These are phyloP conservation scores for Papilio polyxenes DNA, from an alignment of 1,140 invertebrate species.

Conservation along the genomic window DNA sequence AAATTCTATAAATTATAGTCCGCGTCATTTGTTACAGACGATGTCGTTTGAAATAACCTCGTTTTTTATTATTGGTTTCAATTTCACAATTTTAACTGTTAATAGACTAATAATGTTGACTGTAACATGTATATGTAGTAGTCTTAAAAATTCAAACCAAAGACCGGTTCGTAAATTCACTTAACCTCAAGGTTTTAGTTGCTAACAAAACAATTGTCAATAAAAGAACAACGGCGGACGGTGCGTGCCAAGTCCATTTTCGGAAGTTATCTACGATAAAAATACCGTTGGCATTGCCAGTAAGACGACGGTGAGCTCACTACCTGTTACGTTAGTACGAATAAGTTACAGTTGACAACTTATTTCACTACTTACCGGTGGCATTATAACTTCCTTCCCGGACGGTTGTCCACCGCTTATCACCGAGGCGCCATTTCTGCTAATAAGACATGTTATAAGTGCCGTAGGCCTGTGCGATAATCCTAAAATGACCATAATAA, in stretches of 20 bases:
- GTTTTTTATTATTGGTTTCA: slow-evolving; percentile 3
- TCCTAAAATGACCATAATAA: not conserved
- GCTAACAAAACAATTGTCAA: slow-evolving; percentile 18
- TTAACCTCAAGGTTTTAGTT: not conserved
- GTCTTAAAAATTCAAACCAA: not conserved
- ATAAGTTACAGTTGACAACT: slow-evolving; percentile 16
- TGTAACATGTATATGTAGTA: not conserved
- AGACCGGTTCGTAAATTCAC: not conserved
- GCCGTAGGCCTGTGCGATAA: not conserved
- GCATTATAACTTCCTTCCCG: slow-evolving; percentile 18
- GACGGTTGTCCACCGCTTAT: not conserved
- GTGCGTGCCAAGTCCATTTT: slow-evolving; percentile 22
- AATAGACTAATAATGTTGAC: not conserved
- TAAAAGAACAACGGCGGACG: not conserved
- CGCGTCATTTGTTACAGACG: not conserved
- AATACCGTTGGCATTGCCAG: slow-evolving; percentile 19
- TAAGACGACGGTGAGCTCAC: slow-evolving; percentile 14
- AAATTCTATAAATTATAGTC: slow-evolving; percentile 2
- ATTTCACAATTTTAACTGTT: not conserved
- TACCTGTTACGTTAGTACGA: slow-evolving; percentile 18
- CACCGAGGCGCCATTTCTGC: not conserved
- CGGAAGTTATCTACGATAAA: slow-evolving; percentile 25
- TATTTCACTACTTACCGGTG: not conserved
- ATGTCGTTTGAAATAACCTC: not conserved
- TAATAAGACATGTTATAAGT: not conserved